Evolutionary conservation across 2,113 vertebrate species (phyloP), one percentile per base, ranked within the genome.

Genomic region (Chamaea fasciata): DNA sequence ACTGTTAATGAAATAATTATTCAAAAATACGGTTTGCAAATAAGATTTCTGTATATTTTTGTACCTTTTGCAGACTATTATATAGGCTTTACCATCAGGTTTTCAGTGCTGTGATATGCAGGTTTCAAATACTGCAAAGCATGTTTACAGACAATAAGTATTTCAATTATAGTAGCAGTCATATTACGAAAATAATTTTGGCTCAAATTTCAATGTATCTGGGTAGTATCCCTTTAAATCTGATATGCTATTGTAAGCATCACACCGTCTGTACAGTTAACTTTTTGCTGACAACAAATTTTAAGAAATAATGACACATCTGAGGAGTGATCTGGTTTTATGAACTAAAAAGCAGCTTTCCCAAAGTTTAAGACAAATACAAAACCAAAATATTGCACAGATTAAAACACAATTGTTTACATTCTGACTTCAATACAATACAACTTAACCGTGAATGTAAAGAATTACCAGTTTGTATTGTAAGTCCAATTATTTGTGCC

Each of bases 381-480:
- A 69, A 76, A 92, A 93, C 91, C 83, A 90, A 94, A 92, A 95
- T 95, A 97, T 97, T 97, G 96, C 97, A 97, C 96, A 89, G 85
- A 62, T 89, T 96, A 93, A 89, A 97, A 92, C 90, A 94, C 87
- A 95, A 47, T 70, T 94, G 94, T 95, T 97, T 96, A 96, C 95
- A 95, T 96, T 97, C 96, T 71, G 88, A 95, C 71, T 94, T 94
- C 92, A 46, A 39, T 69, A 92, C 60, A 93, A 87, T 94, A 95
- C 87, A 95, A 67, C 52, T 92, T 78, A 81, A 93, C 83, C 9
- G 1, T 47, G 52, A 90, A 88, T 14, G 8, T 63, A 87, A 91
- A 18, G 44, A 87, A 87, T 53, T 86, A 82, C 11, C 50, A 60
- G 39, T 82, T 80, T 70, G 53, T 27, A 56, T 49, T 63, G 14